Evolutionary conservation across 2,888 invertebrate genomes (phyloP), one percentile per base, ranked within the genome.

Genomic region (Laspeyria flexula): DNA sequence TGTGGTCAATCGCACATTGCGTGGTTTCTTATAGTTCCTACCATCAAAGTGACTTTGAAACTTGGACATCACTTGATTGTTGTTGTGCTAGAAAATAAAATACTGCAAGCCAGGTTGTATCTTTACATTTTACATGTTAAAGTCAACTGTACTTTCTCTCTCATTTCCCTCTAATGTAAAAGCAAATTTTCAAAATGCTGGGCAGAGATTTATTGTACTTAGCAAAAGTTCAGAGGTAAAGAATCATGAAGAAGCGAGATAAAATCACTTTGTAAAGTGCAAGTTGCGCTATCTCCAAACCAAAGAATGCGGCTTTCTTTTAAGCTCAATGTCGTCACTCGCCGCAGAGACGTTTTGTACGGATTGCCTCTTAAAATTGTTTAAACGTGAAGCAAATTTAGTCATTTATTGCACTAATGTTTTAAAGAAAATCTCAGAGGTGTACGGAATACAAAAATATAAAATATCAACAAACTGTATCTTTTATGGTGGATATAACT

Each of bases 1-100:
- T 75, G 84, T 75, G 87, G 88, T 84, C 87, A 84, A 84, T 84
- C 76, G 79, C 79, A 79, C 81, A 82, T 79, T 79, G 70, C 73
- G 71, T 75, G 76, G 72, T 79, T 80, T 83, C 81, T 83, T 83
- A 65, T 61, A 72, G 73, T 75, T 75, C 61, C 62, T 57, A 71
- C 73, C 73, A 60, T 60, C 74, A 71, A 63, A 75, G 73, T 83
- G 76, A 80, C 82, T 82, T 83, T 69, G 55, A 65, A 81, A 81
- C 77, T 83, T 69, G 33, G 37, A 52, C 54, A 37, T 29, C 44
- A 53, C 41, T 55, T 45, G 33, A 40, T 49, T 44, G 39, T 39
- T 43, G 40, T 47, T 38, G 39, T 49, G 48, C 46, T 42, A 34
- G 37, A 40, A 47, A 51, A 47, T 42, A 11, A n/a, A n/a, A n/a